Evolutionary conservation across 2,113 vertebrate species (phyloP).

Genomic region (Anser brachyrhynchus): DNA sequence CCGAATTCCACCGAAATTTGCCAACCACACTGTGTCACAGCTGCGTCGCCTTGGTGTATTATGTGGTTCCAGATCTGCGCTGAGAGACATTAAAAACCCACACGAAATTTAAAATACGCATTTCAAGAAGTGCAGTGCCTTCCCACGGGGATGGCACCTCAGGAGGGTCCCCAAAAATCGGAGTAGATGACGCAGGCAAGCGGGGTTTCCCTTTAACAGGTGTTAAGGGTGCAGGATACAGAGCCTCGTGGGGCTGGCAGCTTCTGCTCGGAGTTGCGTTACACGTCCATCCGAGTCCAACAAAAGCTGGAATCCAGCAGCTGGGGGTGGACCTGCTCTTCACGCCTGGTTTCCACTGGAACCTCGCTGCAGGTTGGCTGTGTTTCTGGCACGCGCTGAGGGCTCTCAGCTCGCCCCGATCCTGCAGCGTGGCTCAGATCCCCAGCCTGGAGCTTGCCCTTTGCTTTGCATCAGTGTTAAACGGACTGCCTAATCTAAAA

Average conservation of each 20-base stretch:
- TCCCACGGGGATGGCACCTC: neutral
- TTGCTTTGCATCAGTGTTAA: neutral
- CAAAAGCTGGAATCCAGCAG: neutral
- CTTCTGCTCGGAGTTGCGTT: neutral
- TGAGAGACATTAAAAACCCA: neutral
- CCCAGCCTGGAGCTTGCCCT: neutral
- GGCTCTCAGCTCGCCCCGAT: neutral
- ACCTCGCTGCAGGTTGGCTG: neutral
- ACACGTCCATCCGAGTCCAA: accelerated
- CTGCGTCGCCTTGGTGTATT: accelerated
- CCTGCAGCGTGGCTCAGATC: accelerated
- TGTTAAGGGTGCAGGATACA: neutral
- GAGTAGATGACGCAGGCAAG: accelerated
- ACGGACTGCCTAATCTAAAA: neutral
- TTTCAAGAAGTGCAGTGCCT: neutral
- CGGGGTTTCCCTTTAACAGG: too few species aligned
- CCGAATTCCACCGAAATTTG: neutral
- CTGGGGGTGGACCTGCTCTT: neutral
- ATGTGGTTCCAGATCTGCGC: neutral
- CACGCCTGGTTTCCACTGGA: neutral
- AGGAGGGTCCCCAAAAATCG: neutral
- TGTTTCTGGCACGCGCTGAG: neutral
- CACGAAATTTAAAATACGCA: neutral
- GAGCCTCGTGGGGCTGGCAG: accelerated
- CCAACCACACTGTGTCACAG: neutral